Base-by-base conservation (phyloP, 2,113 vertebrate species). In the Gopherus evgoodei region DNA sequence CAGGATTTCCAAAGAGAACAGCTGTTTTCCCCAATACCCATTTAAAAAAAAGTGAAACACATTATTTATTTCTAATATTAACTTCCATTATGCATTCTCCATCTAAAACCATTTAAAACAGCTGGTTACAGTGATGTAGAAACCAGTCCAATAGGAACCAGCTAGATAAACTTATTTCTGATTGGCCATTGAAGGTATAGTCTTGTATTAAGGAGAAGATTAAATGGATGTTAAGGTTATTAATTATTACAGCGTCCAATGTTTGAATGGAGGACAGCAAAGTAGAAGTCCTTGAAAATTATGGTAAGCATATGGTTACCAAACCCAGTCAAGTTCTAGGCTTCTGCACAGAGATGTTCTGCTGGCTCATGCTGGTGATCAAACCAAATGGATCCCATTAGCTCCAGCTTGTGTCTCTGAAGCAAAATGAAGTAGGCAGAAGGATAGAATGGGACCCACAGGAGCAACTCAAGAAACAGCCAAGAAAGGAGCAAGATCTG, bases 401-500 rank as follows among this genome's bases (percentile, higher is more conserved):
- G 89, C 93, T 96, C 31, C 93, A 94, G 87, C 79, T 54, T 85
- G 81, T 90, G 87, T 90, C 87, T 81, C 79, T 90, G 12, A 72
- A 90, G 75, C 89, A 93, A 84, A 96, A 92, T 6, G 93, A 82
- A 10, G 1, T 5, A 3, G 86, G 65, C 86, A 76, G 92, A 95
- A 93, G 90, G 92, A 97, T 93, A 97, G 97, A 96, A 97, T 95
- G 95, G 95, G 94, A 96, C 86, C 95, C 96, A 90, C 89, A 89
- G 96, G 94, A 96, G 95, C 65, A 94, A 88, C 93, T 95, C 92
- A 96, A 97, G 88, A 96, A 95, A 93, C 95, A 97, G 95, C 90
- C 89, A 92, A 92, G 96, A 72, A 96, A 97, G 93, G 92, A 91
- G 96, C 97, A 96, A 97, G 96, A 94, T 94, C 96, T 95, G 95